These are phyloP conservation scores for Micropterix aruncella DNA, from an alignment of 2,888 invertebrate genomes.

Conservation along the genomic window DNA sequence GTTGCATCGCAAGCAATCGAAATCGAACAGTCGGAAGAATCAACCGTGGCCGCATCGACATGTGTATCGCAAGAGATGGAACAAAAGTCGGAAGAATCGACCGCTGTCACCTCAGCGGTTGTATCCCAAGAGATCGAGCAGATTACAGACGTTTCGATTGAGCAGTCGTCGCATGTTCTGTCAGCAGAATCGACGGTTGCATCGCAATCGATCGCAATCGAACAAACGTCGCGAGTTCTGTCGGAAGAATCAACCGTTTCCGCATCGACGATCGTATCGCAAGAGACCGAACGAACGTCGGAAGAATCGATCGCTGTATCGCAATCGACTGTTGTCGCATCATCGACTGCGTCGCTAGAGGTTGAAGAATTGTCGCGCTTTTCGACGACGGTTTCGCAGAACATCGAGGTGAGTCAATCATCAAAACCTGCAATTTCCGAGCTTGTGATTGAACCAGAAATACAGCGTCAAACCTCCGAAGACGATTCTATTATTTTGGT, in stretches of 20 bases:
- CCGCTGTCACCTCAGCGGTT: too few relatives aligned
- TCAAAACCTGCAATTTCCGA: not conserved
- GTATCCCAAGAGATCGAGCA: too few relatives aligned
- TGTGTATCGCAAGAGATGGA: too few relatives aligned
- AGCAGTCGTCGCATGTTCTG: not conserved
- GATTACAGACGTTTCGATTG: not conserved
- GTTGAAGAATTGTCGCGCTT: not conserved
- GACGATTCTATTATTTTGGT: conserved; percentile 15
- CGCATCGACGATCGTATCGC: not conserved
- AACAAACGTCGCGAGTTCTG: too few relatives aligned
- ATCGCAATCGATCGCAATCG: not conserved
- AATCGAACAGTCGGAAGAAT: not conserved
- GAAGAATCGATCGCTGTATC: not conserved
- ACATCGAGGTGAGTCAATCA: not conserved
- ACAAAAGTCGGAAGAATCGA: not conserved
- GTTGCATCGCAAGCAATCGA: too few relatives aligned
- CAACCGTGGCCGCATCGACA: not conserved
- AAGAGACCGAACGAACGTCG: not conserved
- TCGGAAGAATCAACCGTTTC: too few relatives aligned
- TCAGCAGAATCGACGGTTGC: not conserved
- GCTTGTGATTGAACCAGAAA: not conserved
- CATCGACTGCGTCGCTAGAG: not conserved
- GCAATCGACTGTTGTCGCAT: too few relatives aligned
- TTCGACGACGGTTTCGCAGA: not conserved
- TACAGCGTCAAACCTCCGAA: not conserved